Evolutionary conservation across 2,888 invertebrate genomes (phyloP).

Genomic region (Tortrix viridana): DNA sequence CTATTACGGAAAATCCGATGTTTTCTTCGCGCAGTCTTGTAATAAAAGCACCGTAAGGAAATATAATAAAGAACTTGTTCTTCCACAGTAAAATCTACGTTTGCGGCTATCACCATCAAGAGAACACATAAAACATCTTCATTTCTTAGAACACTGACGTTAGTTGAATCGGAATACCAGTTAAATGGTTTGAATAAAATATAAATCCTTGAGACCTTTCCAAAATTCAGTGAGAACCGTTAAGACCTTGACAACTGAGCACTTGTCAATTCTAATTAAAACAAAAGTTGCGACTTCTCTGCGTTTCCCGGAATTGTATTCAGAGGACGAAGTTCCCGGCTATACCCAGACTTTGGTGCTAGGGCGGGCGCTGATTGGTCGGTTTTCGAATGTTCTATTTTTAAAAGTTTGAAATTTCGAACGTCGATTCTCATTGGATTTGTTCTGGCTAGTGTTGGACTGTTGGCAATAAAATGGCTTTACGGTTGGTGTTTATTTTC

Average conservation of each 20-base stretch:
- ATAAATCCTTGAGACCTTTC: constrained; percentile 10
- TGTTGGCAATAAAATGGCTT: too few species aligned
- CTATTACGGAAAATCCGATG: too few species aligned
- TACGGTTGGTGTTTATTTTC: too few species aligned
- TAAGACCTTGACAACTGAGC: constrained; percentile 18
- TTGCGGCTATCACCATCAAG: too few species aligned
- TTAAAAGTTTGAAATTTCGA: constrained; percentile 16
- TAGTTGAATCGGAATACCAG: neutral
- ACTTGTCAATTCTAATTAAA: constrained; percentile 35
- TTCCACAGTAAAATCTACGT: too few species aligned
- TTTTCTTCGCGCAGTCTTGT: too few species aligned
- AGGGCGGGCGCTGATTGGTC: constrained; percentile 19
- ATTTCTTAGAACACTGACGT: too few species aligned
- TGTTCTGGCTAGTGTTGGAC: neutral
- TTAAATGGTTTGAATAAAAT: neutral
- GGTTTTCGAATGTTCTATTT: constrained; percentile 10
- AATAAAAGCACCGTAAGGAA: too few species aligned
- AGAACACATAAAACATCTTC: too few species aligned
- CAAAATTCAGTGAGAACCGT: constrained; percentile 16
- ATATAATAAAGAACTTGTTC: too few species aligned
- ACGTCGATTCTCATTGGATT: constrained; percentile 8
- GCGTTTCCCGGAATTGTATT: constrained; percentile 13
- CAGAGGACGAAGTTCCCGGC: constrained; percentile 7
- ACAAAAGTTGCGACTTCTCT: constrained; percentile 31
- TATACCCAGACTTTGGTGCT: constrained; percentile 11